Conservation (phyloP, 37 sponge, comb jelly and placozoan species). For the Crambe crambe region DNA sequence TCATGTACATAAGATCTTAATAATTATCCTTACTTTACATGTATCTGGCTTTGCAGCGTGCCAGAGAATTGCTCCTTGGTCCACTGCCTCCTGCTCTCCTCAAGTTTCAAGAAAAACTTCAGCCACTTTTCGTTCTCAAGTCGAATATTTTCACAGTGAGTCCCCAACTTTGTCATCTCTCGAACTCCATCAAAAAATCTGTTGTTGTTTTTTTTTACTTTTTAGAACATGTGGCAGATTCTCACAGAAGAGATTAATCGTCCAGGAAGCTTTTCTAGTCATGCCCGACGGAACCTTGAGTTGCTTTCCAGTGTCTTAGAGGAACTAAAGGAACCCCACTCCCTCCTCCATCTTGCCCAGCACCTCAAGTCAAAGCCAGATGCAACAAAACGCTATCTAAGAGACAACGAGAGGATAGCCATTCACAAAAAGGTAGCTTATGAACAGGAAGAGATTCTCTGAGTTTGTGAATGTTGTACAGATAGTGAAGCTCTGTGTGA, state of each 20-base stretch:
- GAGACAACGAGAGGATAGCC: constrained; percentile 58
- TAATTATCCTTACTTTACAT: not conserved
- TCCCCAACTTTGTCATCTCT: not conserved
- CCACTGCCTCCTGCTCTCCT: constrained; percentile 49
- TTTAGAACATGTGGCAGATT: constrained; percentile 74
- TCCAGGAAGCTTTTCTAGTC: constrained; percentile 59
- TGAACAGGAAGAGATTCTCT: not conserved
- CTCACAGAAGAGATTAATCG: constrained; percentile 60
- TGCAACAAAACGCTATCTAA: constrained; percentile 55
- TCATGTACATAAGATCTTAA: no score
- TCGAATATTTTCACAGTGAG: constrained; percentile 58
- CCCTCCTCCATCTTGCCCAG: constrained; percentile 31
- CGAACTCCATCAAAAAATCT: not conserved
- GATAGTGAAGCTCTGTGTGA: constrained; percentile 8
- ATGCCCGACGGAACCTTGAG: constrained; percentile 48
- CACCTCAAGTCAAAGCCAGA: constrained; percentile 50
- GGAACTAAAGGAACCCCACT: constrained; percentile 4
- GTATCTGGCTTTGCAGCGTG: constrained; percentile 22
- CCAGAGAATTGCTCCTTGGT: constrained; percentile 49
- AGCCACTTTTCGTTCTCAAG: constrained; percentile 60
- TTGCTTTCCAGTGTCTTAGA: constrained; percentile 29
- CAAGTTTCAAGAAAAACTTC: constrained; percentile 49
- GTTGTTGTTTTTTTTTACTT: not conserved
- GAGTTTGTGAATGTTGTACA: not conserved
- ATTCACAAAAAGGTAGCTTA: constrained; percentile 45